Conservation (phyloP, 2,888 invertebrate species). For the Drosophila sordidula region DNA sequence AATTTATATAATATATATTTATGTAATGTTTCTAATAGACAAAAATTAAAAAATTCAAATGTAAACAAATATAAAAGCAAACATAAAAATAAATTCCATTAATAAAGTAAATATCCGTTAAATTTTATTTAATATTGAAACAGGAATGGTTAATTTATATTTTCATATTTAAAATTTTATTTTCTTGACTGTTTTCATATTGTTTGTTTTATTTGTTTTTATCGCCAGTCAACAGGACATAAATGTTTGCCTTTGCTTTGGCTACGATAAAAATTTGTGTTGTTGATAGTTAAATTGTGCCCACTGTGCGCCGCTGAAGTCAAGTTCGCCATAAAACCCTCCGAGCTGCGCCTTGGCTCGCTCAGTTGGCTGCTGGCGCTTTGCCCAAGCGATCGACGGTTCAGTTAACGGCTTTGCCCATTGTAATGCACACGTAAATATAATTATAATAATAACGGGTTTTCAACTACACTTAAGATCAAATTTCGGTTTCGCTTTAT, state of each 20-base stretch:
- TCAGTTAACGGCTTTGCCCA: conserved; percentile 30
- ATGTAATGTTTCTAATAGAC: too few relatives aligned
- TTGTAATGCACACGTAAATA: conserved; percentile 7
- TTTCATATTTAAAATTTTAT: background rate
- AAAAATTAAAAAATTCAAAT: too few relatives aligned
- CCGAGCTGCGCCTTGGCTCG: conserved; percentile 58
- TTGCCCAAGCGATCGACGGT: conserved; percentile 56
- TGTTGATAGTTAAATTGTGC: too few relatives aligned
- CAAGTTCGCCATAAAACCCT: conserved; percentile 75
- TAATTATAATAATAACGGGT: conserved; percentile 42
- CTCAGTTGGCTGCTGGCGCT: conserved; percentile 67
- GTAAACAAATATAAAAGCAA: too few relatives aligned
- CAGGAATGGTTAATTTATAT: too few relatives aligned
- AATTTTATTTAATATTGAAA: too few relatives aligned
- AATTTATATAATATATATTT: too few relatives aligned
- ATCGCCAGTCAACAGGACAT: too few relatives aligned
- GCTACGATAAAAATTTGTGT: background rate
- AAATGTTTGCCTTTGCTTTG: background rate
- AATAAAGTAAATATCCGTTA: too few relatives aligned
- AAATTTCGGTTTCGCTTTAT: conserved; percentile 17
- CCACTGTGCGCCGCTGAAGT: conserved; percentile 51
- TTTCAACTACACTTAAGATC: conserved; percentile 4
- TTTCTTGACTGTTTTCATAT: background rate
- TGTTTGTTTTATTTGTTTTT: too few relatives aligned
- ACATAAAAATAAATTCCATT: too few relatives aligned